Evolutionary conservation across 2,113 vertebrate species (phyloP).

Genomic region (Orthonyx spaldingii): DNA sequence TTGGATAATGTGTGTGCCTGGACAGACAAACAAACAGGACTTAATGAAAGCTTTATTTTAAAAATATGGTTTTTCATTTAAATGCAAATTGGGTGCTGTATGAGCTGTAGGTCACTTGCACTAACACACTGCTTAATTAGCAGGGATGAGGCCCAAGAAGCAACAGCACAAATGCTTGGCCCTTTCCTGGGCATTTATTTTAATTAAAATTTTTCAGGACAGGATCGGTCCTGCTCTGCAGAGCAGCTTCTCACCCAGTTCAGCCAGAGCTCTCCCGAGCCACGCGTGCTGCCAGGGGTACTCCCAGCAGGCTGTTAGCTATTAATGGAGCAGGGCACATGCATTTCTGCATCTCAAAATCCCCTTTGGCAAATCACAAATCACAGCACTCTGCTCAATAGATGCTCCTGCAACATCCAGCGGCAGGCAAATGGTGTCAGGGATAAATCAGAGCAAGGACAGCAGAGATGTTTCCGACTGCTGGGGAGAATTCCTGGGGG

Average conservation of each 20-base stretch:
- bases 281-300: background rate
- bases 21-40: slow-evolving; percentile 25
- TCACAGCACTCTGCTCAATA: background rate
- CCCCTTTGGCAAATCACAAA: slow-evolving; percentile 27
- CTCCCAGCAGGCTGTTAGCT: background rate
- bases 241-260: background rate
- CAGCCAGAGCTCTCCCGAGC: background rate
- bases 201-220: slow-evolving; percentile 58
- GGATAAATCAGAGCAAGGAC: slow-evolving; percentile 31
- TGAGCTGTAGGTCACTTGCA: slow-evolving; percentile 49
- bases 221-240: background rate
- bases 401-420: slow-evolving; percentile 13
- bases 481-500: background rate
- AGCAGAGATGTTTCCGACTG: background rate
- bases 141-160: slow-evolving; percentile 37
- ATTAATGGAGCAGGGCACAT: slow-evolving; percentile 21
- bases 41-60: slow-evolving; percentile 52
- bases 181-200: slow-evolving; percentile 55
- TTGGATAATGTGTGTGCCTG: background rate
- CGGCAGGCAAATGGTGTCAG: background rate
- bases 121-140: slow-evolving; percentile 58
- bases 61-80: slow-evolving; percentile 73
- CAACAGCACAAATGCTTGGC: slow-evolving; percentile 23
- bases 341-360: slow-evolving; percentile 17
- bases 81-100: slow-evolving; percentile 42